Conservation (phyloP, 2,797 vertebrate species). For the Phrynocephalus vlangalii region DNA sequence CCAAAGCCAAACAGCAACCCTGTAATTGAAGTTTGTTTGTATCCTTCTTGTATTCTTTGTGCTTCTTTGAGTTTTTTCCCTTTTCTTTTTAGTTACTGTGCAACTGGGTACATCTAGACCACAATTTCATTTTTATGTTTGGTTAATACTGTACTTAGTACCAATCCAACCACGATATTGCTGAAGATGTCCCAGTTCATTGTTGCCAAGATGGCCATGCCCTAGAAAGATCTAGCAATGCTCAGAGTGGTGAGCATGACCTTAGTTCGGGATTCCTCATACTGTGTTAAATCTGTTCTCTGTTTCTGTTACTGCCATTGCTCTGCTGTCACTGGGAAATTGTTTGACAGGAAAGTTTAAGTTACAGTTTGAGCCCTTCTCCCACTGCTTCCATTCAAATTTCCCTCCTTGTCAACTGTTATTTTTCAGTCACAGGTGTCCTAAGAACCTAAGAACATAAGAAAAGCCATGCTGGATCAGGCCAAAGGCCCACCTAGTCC, state of each 20-base stretch:
- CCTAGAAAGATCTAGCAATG: not conserved
- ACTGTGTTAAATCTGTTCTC: not conserved
- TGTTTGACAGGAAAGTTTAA: not conserved
- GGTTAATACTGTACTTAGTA: not conserved
- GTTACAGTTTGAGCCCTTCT: not conserved
- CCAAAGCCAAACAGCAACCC: no score
- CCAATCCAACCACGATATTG: not conserved
- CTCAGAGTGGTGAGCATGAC: not conserved
- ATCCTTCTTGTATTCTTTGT: not conserved
- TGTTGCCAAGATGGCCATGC: not conserved
- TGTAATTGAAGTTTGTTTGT: not conserved
- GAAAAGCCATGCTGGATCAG: no score
- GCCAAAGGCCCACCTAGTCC: no score
- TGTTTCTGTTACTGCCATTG: not conserved
- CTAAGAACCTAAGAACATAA: no score
- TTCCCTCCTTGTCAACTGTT: conserved; percentile 10
- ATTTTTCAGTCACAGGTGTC: conserved; percentile 10
- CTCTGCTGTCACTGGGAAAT: not conserved
- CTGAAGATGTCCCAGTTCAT: not conserved
- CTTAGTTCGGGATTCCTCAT: not conserved
- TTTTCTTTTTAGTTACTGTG: not conserved
- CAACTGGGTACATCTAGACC: not conserved
- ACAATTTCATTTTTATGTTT: not conserved
- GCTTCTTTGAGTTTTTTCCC: not conserved
- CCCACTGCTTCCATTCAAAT: not conserved